phyloP scores from a whole-genome alignment of 2,888 invertebrate species.

The Biston betularia region DNA sequence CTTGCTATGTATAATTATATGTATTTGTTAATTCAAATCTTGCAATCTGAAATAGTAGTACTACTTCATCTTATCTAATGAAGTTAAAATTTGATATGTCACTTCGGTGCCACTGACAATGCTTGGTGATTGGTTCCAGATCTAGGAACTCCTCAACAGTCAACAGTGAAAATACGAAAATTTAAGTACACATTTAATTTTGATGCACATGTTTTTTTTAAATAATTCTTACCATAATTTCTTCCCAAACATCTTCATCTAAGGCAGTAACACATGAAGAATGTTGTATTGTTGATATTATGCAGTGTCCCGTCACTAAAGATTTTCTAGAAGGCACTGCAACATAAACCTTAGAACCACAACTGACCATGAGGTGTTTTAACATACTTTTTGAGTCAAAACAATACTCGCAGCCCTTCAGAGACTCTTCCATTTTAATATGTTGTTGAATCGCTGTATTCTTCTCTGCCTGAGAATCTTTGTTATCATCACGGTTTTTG shows the following conservation, averaged over 20 bases:
- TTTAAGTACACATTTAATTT: too few relatives aligned
- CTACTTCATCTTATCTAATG: too few relatives aligned
- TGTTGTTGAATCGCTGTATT: constrained; percentile 91
- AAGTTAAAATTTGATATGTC: too few relatives aligned
- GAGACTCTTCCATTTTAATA: constrained; percentile 87
- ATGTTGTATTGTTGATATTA: constrained; percentile 94
- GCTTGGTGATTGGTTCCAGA: too few relatives aligned
- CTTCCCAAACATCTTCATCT: constrained; percentile 98
- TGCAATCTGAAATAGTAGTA: too few relatives aligned
- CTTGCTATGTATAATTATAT: too few relatives aligned
- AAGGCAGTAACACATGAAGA: constrained; percentile 91
- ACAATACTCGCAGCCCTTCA: constrained; percentile 94
- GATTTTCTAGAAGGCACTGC: constrained; percentile 93
- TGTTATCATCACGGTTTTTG: constrained; percentile 86
- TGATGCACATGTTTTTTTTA: too few relatives aligned
- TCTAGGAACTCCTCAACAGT: too few relatives aligned
- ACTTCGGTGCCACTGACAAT: too few relatives aligned
- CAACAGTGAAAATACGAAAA: too few relatives aligned
- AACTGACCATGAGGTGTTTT: constrained; percentile 94
- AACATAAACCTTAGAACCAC: constrained; percentile 94
- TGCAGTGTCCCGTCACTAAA: constrained; percentile 93
- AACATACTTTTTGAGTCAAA: constrained; percentile 92
- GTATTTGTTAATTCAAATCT: too few relatives aligned
- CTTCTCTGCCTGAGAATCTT: constrained; percentile 87
- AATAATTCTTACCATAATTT: constrained; percentile 88